Conservation (phyloP, 1,140 invertebrate genomes). For the Trachymyrmex cornetzi region DNA sequence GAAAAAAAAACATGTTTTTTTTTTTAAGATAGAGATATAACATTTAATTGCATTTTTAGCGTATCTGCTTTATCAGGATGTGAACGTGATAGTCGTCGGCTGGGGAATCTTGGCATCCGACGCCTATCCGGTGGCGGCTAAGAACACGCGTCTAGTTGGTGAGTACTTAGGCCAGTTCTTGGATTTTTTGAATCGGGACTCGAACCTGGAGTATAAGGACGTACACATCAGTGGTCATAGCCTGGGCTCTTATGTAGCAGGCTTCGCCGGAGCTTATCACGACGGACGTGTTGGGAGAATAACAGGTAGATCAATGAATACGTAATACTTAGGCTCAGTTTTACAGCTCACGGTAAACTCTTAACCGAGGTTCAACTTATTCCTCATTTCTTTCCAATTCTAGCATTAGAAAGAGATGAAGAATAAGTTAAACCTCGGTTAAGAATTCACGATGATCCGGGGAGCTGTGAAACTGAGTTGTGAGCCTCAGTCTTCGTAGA, state of each 20-base stretch:
- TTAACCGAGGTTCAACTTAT: no score
- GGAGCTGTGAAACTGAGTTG: no score
- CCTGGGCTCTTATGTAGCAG: constrained; percentile 93
- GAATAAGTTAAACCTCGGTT: no score
- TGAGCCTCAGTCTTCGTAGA: no score
- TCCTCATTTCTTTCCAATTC: no score
- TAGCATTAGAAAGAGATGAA: no score
- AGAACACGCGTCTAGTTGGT: constrained; percentile 82
- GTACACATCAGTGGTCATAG: constrained; percentile 94
- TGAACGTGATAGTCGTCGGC: constrained; percentile 90
- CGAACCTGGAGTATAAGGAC: constrained; percentile 84
- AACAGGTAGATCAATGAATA: constrained; percentile 83
- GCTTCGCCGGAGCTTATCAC: constrained; percentile 89
- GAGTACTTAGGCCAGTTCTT: constrained; percentile 81
- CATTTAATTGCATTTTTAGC: constrained; percentile 80
- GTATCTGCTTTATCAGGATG: constrained; percentile 87
- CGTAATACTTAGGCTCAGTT: no score
- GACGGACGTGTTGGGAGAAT: constrained; percentile 87
- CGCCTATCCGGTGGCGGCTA: constrained; percentile 79
- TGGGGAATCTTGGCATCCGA: constrained; percentile 88
- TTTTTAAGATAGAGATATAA: constrained; percentile 1
- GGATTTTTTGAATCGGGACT: constrained; percentile 81
- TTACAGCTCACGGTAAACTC: no score
- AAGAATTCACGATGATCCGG: no score
- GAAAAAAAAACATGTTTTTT: constrained; percentile 17